Conservation (phyloP, 2,888 invertebrate genomes). For the Eurytoma californica region DNA sequence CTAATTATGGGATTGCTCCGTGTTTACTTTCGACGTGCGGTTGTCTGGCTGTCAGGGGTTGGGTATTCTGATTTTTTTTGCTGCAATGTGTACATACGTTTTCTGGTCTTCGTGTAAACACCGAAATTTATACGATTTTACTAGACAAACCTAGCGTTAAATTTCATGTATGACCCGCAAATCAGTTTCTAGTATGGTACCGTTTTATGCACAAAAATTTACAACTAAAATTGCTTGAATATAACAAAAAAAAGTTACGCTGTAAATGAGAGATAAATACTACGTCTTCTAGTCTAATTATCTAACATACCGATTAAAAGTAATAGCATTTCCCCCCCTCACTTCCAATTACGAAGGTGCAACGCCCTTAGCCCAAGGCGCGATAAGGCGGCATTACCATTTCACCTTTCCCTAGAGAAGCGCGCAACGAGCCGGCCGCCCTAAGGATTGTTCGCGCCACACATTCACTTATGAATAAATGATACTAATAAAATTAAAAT, state of each 20-base stretch:
- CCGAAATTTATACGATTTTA: no score
- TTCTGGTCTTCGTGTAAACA: no score
- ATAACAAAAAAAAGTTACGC: no score
- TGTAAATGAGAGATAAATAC: no score
- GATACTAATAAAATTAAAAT: conserved; percentile 33
- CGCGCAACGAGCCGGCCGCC: conserved; percentile 4
- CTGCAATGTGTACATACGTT: no score
- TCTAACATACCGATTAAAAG: background rate
- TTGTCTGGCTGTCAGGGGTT: background rate
- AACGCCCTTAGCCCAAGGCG: background rate
- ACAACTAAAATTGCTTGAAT: background rate
- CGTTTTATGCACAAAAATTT: background rate
- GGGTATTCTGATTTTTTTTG: no score
- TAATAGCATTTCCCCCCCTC: background rate
- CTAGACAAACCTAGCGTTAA: no score
- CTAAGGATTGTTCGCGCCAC: background rate
- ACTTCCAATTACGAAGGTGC: background rate
- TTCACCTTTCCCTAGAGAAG: background rate
- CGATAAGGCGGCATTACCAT: background rate
- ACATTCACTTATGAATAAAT: conserved; percentile 19
- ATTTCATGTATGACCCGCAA: no score
- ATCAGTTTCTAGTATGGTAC: no score
- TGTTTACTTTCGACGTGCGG: conserved; percentile 1
- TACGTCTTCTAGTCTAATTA: background rate
- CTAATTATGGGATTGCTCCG: background rate